Evolutionary conservation across 2,113 vertebrate species (phyloP), one percentile per base, ranked within the genome.

Genomic region (Rhinolophus ferrumequinum): DNA sequence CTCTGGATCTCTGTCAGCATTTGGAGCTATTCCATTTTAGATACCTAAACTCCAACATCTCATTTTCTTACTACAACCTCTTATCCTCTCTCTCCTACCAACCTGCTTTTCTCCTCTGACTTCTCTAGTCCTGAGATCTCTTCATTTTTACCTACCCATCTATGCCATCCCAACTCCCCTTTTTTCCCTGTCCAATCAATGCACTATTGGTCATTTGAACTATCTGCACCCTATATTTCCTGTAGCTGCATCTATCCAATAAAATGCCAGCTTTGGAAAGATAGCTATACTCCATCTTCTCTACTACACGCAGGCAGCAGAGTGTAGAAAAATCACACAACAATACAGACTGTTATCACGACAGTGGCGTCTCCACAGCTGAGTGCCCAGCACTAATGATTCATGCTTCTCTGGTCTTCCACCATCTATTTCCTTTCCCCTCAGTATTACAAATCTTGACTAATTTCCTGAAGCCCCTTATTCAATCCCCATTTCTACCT

Each of bases 51-150:
- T 84, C 72, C 44, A 88, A 22, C 10, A 84, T 38, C 28, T 64
- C 56, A 73, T 84, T 90, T 89, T 97, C 84, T 90, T 60, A 95
- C 50, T 8, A 79, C 7, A 90, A 70, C 22, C 38, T 93, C 30
- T 76, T 75, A 81, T n/a, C 19, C 8, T 76, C 1, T 66, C 14
- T 90, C 67, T 87, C 69, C 69, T 89, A 77, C 21, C 44, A 88
- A 69, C 28, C 26, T 90, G 30, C 60, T 90, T 67, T 66, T 69
- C 84, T 60, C 64, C 13, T 64, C 62, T 92, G 9, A 73, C 19
- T 86, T 94, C 19, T 93, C 84, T 19, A 81, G 30, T 62, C 44
- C 52, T 89, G 21, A 33, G 18, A 76, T 28, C 44, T 41, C 73
- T 76, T 81, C 66, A 90, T 76, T 89, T 86, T 82, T 86, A 94